phyloP scores from a whole-genome alignment of 2,113 vertebrate genomes.

The Corythaixoides concolor region DNA sequence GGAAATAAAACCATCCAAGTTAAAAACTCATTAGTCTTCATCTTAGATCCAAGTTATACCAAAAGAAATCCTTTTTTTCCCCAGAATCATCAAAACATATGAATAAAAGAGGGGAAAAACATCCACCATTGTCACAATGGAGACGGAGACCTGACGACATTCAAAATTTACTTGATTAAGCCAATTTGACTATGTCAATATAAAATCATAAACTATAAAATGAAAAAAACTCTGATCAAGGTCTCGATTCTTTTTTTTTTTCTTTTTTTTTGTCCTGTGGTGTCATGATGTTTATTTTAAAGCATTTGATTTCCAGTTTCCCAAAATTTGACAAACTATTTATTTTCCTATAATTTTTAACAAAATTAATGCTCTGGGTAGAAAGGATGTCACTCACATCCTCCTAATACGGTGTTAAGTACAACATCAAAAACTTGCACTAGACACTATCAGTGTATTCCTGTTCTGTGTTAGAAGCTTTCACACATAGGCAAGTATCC shows the following conservation, averaged over 20 bases:
- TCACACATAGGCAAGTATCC: not conserved
- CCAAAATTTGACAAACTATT: not conserved
- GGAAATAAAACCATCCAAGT: not conserved
- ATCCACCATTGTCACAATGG: not conserved
- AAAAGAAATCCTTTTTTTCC: not conserved
- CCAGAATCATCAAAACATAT: not conserved
- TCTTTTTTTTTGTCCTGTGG: not conserved
- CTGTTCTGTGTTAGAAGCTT: not conserved
- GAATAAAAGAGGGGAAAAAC: accelerated
- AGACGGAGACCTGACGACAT: not conserved
- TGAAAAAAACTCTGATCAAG: not conserved
- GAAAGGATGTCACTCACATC: not conserved
- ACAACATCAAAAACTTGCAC: not conserved
- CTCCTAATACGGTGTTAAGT: not conserved
- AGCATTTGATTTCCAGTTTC: not conserved
- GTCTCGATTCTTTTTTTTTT: not conserved
- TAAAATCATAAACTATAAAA: not conserved
- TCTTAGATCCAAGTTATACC: not conserved
- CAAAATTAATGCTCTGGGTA: not conserved
- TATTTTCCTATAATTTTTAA: not conserved
- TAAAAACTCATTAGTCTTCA: not conserved
- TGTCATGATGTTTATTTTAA: not conserved
- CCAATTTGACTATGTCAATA: not conserved
- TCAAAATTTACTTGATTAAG: not conserved
- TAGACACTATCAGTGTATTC: not conserved